A percentile compares a stretch with the other conserved stretches of the same genome.
Conservation (phyloP, 2,797 vertebrate species). For the Premnoplex brunnescens region DNA sequence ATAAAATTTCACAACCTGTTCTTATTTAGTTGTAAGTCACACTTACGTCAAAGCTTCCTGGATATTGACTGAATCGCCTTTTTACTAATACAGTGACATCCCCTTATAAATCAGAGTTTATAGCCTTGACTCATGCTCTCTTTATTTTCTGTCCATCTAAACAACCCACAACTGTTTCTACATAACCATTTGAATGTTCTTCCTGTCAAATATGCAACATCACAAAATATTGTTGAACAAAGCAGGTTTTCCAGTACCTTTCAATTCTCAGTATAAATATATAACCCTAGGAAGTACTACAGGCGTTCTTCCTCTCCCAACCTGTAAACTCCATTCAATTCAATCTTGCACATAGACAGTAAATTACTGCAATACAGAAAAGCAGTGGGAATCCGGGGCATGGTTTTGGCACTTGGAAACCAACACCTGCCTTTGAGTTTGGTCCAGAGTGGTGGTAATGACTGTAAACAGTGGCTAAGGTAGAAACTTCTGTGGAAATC, state of each 20-base stretch:
- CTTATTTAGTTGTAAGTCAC: slow-evolving; percentile 49
- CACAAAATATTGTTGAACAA: slow-evolving; percentile 5
- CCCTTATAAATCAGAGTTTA: slow-evolving; percentile 59
- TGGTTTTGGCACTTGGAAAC: background rate
- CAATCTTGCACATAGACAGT: background rate
- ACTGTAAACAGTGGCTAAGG: rapidly evolving
- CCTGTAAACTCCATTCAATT: background rate
- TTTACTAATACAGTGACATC: slow-evolving; percentile 56
- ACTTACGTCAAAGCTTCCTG: slow-evolving; percentile 24
- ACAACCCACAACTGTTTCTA: slow-evolving; percentile 18
- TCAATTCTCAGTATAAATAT: background rate
- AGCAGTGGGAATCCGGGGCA: background rate
- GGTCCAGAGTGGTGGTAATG: background rate
- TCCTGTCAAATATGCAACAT: slow-evolving; percentile 34
- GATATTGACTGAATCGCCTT: slow-evolving; percentile 24
- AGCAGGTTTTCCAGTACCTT: background rate
- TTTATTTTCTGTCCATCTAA: slow-evolving; percentile 55
- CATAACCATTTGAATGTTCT: slow-evolving; percentile 52
- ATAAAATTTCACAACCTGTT: slow-evolving; percentile 35
- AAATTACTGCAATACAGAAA: background rate
- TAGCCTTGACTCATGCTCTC: slow-evolving; percentile 5
- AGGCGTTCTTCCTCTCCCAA: background rate
- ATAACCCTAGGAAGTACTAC: background rate
- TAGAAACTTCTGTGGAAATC: background rate
- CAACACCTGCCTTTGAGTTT: background rate